Evolutionary conservation across 2,888 invertebrate genomes (phyloP).

Genomic region (Eupsilia transversa): DNA sequence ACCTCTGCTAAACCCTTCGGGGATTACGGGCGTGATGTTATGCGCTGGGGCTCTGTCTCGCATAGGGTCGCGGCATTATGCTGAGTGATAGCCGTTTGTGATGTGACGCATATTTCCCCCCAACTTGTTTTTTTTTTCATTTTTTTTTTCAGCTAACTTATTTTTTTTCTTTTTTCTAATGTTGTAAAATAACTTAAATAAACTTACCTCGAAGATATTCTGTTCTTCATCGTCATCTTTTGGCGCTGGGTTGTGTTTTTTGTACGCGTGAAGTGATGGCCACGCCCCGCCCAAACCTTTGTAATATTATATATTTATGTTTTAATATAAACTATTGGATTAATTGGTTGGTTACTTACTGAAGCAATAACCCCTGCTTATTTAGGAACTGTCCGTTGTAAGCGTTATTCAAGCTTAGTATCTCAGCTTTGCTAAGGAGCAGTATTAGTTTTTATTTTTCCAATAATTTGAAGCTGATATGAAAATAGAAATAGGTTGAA

Average conservation of each 20-base stretch:
- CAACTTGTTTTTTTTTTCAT: too few species aligned
- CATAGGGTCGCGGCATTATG: too few species aligned
- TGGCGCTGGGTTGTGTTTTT: slow-evolving; percentile 90
- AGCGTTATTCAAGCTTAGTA: not conserved
- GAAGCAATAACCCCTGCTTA: slow-evolving; percentile 27
- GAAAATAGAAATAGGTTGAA: too few species aligned
- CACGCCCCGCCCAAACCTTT: slow-evolving; percentile 94
- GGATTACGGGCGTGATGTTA: too few species aligned
- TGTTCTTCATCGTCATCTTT: slow-evolving; percentile 96
- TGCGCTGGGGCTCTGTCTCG: too few species aligned
- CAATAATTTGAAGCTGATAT: not conserved
- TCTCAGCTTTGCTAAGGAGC: not conserved
- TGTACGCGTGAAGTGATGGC: slow-evolving; percentile 92
- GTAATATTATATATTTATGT: not conserved
- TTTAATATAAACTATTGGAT: not conserved
- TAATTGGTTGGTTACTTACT: not conserved
- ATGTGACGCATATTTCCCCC: too few species aligned
- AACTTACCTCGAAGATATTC: slow-evolving; percentile 97
- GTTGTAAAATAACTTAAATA: not conserved
- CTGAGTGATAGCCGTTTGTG: too few species aligned
- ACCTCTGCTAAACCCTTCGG: too few species aligned
- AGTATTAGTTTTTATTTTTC: not conserved
- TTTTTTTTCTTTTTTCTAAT: too few species aligned
- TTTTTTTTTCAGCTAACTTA: too few species aligned
- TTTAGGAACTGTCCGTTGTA: not conserved